Conservation (phyloP, 2,113 vertebrate species). For the Hippopotamus amphibius region DNA sequence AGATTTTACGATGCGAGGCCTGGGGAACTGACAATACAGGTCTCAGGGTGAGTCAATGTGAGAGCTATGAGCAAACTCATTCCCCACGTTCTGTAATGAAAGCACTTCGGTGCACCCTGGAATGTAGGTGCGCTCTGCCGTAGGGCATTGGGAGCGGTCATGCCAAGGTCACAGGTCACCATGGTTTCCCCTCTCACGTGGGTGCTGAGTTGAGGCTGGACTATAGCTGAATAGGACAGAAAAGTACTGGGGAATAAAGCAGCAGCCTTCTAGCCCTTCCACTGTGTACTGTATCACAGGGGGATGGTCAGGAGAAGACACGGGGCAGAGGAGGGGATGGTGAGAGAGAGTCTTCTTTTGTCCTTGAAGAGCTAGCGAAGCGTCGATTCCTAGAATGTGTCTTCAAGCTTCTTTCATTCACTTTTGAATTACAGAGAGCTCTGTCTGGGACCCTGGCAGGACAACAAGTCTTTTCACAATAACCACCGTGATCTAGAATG, state of each 20-base stretch:
- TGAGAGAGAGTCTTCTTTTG: background rate
- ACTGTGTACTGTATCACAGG: accelerated
- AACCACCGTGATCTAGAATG: background rate
- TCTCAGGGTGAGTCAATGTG: background rate
- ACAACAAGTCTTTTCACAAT: background rate
- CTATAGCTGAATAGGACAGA: background rate
- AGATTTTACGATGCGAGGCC: background rate
- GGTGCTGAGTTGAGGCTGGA: background rate
- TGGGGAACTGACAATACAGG: background rate
- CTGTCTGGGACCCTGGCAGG: background rate
- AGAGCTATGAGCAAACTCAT: background rate
- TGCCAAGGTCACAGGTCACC: background rate
- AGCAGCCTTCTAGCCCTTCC: background rate
- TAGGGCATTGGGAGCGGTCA: background rate
- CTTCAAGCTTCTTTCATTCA: background rate
- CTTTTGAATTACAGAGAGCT: background rate
- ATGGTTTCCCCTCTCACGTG: background rate
- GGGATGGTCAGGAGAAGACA: background rate
- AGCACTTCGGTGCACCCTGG: accelerated
- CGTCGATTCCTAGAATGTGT: background rate
- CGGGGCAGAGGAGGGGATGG: accelerated
- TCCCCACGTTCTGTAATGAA: accelerated
- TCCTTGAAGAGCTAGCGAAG: background rate
- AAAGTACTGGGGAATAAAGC: too few species aligned
- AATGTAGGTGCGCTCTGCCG: accelerated